Base-by-base conservation (phyloP, 2,888 invertebrate genomes). In the Globia sparganii region DNA sequence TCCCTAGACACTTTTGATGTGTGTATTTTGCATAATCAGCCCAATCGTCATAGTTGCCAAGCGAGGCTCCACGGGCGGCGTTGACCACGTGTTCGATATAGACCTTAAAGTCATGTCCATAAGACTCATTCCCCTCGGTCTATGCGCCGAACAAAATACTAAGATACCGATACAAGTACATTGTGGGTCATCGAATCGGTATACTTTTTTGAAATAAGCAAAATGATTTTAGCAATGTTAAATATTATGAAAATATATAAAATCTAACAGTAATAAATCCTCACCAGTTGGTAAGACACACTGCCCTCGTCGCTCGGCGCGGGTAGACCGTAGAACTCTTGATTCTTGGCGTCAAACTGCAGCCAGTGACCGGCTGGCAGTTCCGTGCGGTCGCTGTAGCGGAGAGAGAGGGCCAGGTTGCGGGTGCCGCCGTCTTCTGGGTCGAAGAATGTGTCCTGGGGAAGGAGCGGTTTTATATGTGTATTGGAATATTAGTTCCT, bases 281-380 rank as follows among this genome's bases (percentile, higher is more conserved):
- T 92, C 78, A 98, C 97, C 90, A 99, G 94, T 87, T 98, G 98
- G 91, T 98, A 99, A 88, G 98, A 98, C 83, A 97, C 97, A 25
- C 97, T 97, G 49, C 98, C 98, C 34, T 97, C 97, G 92, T 99
- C 98, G 2, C 96, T 96, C 0, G 97, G 96, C 80, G 98, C 96
- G 2, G 99, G 99, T 72, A 99, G 97, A 0, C 99, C 99, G 92
- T 97, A 98, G 94, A 99, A 98, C 95, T 98, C 99, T 90, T 98
- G 98, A 95, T 98, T 99, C 90, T 98, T 98, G 2, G 97, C 97
- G 92, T 99, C 99, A 92, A 99, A 99, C 93, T 99, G 99, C 83
- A 99, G 94, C 99, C 99, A 99, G 92, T 98, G 98, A 25, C 97
- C 96, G 0, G 97, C 90, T 11, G 97, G 97, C 43, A 99, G 96